These are phyloP conservation scores for Centropyge bicolor DNA, from an alignment of 2,797 vertebrate genomes.

Conservation along the genomic window DNA sequence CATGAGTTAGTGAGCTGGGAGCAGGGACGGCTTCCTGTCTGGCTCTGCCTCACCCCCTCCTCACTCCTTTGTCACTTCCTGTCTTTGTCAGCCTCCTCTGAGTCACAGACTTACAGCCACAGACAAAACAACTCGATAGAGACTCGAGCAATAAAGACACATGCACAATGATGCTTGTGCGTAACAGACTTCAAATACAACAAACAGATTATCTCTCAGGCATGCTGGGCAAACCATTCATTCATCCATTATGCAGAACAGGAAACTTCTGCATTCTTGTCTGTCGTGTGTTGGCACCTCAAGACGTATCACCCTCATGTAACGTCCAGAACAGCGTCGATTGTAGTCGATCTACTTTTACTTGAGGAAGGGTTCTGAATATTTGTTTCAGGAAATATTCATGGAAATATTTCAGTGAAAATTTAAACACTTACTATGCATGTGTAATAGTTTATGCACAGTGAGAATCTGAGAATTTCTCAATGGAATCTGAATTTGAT, in stretches of 20 bases:
- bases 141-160: slow-evolving; percentile 7
- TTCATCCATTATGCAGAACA: slow-evolving; percentile 12
- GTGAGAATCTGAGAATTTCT: neutral
- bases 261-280: slow-evolving; percentile 13
- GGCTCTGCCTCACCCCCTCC: slow-evolving; percentile 34
- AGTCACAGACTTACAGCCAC: slow-evolving; percentile 54
- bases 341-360: neutral
- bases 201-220: neutral
- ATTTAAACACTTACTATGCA: neutral
- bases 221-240: slow-evolving; percentile 14
- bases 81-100: slow-evolving; percentile 77
- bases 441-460: neutral
- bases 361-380: neutral
- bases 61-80: slow-evolving; percentile 78
- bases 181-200: neutral
- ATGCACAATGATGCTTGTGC: neutral
- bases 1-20: slow-evolving; percentile 39
- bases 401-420: neutral
- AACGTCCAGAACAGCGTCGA: neutral
- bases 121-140: slow-evolving; percentile 56
- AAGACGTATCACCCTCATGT: neutral
- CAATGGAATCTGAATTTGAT: no score
- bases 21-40: slow-evolving; percentile 64
- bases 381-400: neutral
- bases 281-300: slow-evolving; percentile 3